Percentiles rank a stretch among this genome's conserved stretches.
Evolutionary conservation across 2,888 invertebrate genomes (phyloP).

Genomic region (Dicranocentrus wangi): DNA sequence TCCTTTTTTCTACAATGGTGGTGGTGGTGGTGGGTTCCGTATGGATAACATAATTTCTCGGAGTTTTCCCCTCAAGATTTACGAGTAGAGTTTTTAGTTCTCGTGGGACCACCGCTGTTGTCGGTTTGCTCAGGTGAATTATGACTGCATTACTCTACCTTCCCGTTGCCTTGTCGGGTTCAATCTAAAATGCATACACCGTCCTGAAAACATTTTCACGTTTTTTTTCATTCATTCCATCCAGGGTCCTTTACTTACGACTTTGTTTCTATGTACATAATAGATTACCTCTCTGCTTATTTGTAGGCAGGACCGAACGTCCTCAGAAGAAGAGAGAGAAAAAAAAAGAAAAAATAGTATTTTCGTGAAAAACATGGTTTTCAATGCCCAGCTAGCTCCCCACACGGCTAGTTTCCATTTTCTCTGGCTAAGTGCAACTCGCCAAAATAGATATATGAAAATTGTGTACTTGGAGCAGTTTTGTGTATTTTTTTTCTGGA

Average conservation of each 20-base stretch:
- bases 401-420: no score
- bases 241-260: constrained; percentile 39
- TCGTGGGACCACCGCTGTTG: constrained; percentile 73
- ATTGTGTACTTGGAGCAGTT: no score
- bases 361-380: no score
- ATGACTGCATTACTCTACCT: constrained; percentile 70
- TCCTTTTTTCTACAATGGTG: background rate
- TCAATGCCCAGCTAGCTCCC: no score
- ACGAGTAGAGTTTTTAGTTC: constrained; percentile 72
- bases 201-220: no score
- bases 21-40: background rate
- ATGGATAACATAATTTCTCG: constrained; percentile 69
- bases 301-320: constrained; percentile 1
- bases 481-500: no score
- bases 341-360: no score
- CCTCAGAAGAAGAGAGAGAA: background rate
- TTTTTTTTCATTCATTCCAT: no score
- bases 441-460: no score
- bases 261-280: constrained; percentile 40
- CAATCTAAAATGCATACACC: constrained; percentile 64
- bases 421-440: no score
- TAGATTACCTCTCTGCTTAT: constrained; percentile 41
- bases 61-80: constrained; percentile 72
- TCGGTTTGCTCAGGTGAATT: constrained; percentile 72
- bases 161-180: constrained; percentile 60